phyloP scores from a whole-genome alignment of 2,797 vertebrate species.

The Nyctalus aviator region DNA sequence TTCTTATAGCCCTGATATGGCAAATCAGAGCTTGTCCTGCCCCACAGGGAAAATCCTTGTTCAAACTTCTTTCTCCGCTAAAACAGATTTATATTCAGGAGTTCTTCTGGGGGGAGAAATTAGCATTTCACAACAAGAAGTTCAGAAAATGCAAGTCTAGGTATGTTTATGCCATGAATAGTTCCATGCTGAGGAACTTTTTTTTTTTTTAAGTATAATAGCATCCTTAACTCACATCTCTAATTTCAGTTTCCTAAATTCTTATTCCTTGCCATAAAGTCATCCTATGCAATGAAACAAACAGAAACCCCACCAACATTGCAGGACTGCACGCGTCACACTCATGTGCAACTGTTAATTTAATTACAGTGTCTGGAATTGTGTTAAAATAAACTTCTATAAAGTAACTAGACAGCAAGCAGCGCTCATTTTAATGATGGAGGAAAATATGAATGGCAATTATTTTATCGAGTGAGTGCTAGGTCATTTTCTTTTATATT shows the following conservation, averaged over 20 bases:
- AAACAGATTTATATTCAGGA: constrained; percentile 61
- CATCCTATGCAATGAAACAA: neutral
- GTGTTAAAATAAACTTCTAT: neutral
- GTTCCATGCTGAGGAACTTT: neutral
- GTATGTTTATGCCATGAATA: neutral
- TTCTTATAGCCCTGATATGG: constrained; percentile 72
- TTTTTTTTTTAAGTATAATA: neutral
- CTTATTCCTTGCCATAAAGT: neutral
- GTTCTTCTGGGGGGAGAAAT: neutral
- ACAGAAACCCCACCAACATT: neutral
- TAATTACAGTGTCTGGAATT: neutral
- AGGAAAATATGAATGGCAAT: neutral
- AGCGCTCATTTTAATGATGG: neutral
- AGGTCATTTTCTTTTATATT: neutral
- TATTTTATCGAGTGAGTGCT: neutral
- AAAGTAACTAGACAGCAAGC: neutral
- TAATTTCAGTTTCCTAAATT: neutral
- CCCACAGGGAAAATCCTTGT: constrained; percentile 73
- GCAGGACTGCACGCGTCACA: neutral
- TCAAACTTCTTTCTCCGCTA: constrained; percentile 71
- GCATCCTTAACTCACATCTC: neutral
- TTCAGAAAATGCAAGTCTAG: neutral
- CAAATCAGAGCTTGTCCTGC: constrained; percentile 84
- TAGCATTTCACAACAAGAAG: constrained; percentile 29
- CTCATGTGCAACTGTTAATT: neutral